A percentile compares a stretch with the other conserved stretches of the same genome.
Evolutionary conservation across 2,888 invertebrate genomes (phyloP).

Genomic region (Byasa hedistus): DNA sequence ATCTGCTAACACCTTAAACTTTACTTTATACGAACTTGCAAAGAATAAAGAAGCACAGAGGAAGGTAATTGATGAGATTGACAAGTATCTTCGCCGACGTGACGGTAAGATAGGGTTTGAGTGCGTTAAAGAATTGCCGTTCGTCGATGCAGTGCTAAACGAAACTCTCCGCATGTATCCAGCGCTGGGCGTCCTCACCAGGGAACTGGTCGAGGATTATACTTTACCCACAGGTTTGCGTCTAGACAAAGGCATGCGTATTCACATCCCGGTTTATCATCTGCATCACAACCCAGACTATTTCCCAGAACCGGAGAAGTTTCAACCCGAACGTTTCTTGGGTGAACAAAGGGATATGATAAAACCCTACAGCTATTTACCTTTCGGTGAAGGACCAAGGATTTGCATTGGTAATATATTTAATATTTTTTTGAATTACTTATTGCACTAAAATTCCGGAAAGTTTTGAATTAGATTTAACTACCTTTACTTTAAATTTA

Average conservation of each 20-base stretch:
- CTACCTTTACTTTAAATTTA: too few species aligned
- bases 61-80: slow-evolving; percentile 46
- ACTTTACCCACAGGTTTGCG: slow-evolving; percentile 50
- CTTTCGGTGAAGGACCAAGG: slow-evolving; percentile 65
- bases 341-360: slow-evolving; percentile 47
- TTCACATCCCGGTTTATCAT: slow-evolving; percentile 58
- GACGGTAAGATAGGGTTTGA: slow-evolving; percentile 45
- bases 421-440: too few species aligned
- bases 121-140: slow-evolving; percentile 50
- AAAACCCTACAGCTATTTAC: slow-evolving; percentile 55
- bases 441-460: too few species aligned
- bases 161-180: slow-evolving; percentile 60
- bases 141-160: slow-evolving; percentile 49
- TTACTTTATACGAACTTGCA: slow-evolving; percentile 51
- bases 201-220: slow-evolving; percentile 57
- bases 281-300: slow-evolving; percentile 52
- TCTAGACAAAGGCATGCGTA: slow-evolving; percentile 51
- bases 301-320: slow-evolving; percentile 58
- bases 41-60: slow-evolving; percentile 44
- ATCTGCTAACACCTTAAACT: slow-evolving; percentile 46
- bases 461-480: too few species aligned
- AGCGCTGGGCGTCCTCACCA: slow-evolving; percentile 48
- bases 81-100: slow-evolving; percentile 44
- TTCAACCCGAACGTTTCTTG: slow-evolving; percentile 56
- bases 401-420: slow-evolving; percentile 56